Base-by-base conservation (phyloP, 2,797 vertebrate species). In the Iguana delicatissima region DNA sequence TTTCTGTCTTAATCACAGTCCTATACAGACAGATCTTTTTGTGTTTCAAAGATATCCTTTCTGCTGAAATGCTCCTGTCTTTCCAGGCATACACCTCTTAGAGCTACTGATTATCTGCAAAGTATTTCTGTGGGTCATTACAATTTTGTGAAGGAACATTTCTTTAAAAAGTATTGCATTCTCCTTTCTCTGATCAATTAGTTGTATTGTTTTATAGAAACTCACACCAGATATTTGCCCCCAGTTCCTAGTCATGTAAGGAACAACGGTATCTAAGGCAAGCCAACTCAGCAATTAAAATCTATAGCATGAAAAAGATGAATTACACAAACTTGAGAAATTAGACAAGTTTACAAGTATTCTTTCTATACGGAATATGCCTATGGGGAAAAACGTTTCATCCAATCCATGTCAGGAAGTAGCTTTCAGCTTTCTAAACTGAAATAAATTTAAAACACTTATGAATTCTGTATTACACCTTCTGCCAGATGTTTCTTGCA, bases 1-100 rank as follows among this genome's bases (percentile, higher is more conserved):
- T 98, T 97, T 94, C 80, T 90, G 84, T 22, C 76, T 73, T 67
- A 82, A 64, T 50, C 1, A 0, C 46, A 50, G 26, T 29, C 55
- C 77, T 29, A 81, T 72, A 79, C 80, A 59, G 64, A 93, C 50
- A 74, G 73, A 32, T 42, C 57, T 24, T 57, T 91, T 94, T 89
- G 84, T 85, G 38, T 94, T 94, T 89, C 29, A 32, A 92, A 89
- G 38, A 5, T 83, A 91, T 82, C 8, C 73, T 80, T 90, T 85
- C 84, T 67, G 64, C 79, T 0, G 2, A 90, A 93, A 84, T 0
- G 20, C 26, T 67, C 14, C 57, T 81, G 35, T 29, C 52, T 89
- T 92, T 64, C 52, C 88, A 86, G 26, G 12, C 0, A 6, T 1
- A 0, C 0, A 0, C 10, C 87, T 93, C 85, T 81, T 42, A 0